Conservation (phyloP, 2,113 vertebrate genomes). For the Macroglossus sobrinus region DNA sequence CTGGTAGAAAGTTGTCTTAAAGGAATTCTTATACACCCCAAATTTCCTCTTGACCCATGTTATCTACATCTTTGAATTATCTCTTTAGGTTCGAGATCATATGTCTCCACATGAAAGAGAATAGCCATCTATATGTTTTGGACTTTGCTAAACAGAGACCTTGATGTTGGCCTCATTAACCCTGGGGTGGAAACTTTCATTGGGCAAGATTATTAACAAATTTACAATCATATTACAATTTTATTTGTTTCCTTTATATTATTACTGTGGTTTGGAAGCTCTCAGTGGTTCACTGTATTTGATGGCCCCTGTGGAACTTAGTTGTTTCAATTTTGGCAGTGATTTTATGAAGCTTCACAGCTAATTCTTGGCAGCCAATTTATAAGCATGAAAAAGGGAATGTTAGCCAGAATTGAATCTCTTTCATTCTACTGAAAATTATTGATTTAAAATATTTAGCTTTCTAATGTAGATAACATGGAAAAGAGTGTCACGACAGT, state of each 20-base stretch:
- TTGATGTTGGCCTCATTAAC: neutral
- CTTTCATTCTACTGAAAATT: conserved; percentile 29
- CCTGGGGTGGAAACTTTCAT: neutral
- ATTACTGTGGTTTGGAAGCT: neutral
- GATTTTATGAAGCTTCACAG: neutral
- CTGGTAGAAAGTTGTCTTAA: neutral
- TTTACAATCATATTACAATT: neutral
- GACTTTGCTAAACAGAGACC: neutral
- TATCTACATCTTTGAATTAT: neutral
- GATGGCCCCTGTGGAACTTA: neutral
- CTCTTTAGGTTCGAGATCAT: neutral
- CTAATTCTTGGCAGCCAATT: conserved; percentile 39
- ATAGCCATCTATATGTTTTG: neutral
- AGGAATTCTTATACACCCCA: neutral
- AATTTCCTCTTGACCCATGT: conserved; percentile 1
- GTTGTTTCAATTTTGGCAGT: conserved; percentile 35
- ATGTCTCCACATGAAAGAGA: neutral
- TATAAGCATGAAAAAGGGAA: conserved; percentile 24
- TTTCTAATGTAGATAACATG: neutral
- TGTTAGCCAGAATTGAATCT: conserved; percentile 11
- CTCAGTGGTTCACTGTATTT: conserved; percentile 32
- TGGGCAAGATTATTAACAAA: neutral
- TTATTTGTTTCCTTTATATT: conserved; percentile 18
- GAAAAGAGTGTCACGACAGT: neutral
- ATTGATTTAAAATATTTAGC: conserved; percentile 48